Percentiles rank a stretch among this genome's conserved stretches.
Evolutionary conservation across 2,888 invertebrate genomes (phyloP).

Genomic region (Drosophila mayaguana): DNA sequence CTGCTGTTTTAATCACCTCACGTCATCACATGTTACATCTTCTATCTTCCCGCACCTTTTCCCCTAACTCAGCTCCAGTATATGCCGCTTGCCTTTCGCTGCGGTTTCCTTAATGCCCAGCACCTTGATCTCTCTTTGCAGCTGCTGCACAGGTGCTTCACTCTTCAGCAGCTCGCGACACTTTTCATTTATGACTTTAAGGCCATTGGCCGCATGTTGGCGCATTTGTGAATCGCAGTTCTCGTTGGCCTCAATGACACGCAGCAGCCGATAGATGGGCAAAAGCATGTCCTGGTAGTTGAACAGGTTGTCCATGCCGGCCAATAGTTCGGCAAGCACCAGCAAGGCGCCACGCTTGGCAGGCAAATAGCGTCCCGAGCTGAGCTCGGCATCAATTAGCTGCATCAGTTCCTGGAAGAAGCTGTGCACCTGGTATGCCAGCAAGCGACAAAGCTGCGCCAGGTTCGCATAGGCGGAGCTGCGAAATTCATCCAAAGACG

Average conservation of each 20-base stretch:
- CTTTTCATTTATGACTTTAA: slow-evolving; percentile 80
- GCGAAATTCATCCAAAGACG: slow-evolving; percentile 81
- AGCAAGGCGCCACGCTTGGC: slow-evolving; percentile 83
- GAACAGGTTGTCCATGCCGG: slow-evolving; percentile 83
- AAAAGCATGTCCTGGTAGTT: slow-evolving; percentile 83
- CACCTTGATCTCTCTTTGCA: slow-evolving; percentile 82
- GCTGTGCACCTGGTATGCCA: slow-evolving; percentile 83
- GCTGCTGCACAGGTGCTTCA: slow-evolving; percentile 59
- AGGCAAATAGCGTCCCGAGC: slow-evolving; percentile 81
- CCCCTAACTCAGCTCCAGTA: slow-evolving; percentile 69
- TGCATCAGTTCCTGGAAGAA: slow-evolving; percentile 83
- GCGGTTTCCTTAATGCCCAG: slow-evolving; percentile 76
- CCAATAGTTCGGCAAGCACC: slow-evolving; percentile 82
- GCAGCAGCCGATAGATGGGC: slow-evolving; percentile 83
- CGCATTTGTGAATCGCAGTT: slow-evolving; percentile 79
- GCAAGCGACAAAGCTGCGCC: slow-evolving; percentile 81
- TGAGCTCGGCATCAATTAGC: slow-evolving; percentile 78
- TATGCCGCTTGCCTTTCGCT: slow-evolving; percentile 54
- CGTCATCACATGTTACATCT: background rate
- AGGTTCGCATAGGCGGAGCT: slow-evolving; percentile 84
- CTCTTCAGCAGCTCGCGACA: slow-evolving; percentile 76
- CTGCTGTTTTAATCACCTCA: too few relatives aligned
- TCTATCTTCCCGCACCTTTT: background rate
- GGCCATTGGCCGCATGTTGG: slow-evolving; percentile 83
- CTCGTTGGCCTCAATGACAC: slow-evolving; percentile 73